Evolutionary conservation across 2,113 vertebrate genomes (phyloP), one percentile per base, ranked within the genome.

Genomic region (Scortum barcoo): DNA sequence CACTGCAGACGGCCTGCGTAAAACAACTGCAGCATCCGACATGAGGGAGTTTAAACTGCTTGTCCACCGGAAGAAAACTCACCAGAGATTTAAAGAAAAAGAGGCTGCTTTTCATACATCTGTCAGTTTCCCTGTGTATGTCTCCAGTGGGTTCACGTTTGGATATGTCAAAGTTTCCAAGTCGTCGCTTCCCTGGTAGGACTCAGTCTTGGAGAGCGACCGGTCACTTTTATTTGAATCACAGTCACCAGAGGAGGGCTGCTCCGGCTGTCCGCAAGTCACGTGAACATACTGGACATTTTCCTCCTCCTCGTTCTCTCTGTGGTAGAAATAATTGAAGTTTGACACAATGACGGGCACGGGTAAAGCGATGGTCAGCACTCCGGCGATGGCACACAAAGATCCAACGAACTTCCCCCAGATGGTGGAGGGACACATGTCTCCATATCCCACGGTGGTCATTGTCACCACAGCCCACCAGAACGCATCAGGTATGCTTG

Each of bases 401-500:
- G 98, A 99, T 13, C 98, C 98, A 24, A 99, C 97, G 0, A 98
- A 96, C 93, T 99, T 99, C 58, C 98, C 98, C 0, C 97, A 96
- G 1, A 99, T 96, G 0, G 97, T 98, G 90, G 97, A 94, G 22
- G 97, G 98, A 67, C 94, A 97, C 97, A 99, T 99, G 88, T 99
- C 98, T 38, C 98, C 98, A 7, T 99, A 99, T 14, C 98, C 98
- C 26, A 99, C 98, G 0, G 98, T 99, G 72, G 98, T 99, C 98
- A 99, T 99, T 19, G 98, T 96, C 17, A 99, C 98, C 86, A 99
- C 97, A 0, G 98, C 98, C 98, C 98, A 99, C 98, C 98, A 99
- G 68, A 99, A 99, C 2, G 98, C 96, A 57, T 97, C 96, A 0
- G 98, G 98, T 89, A 99, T 99, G 77, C 98, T 99, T 26, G 96